Evolutionary conservation across 2,888 invertebrate genomes (phyloP).

Genomic region (Ormyrus nitidulus): DNA sequence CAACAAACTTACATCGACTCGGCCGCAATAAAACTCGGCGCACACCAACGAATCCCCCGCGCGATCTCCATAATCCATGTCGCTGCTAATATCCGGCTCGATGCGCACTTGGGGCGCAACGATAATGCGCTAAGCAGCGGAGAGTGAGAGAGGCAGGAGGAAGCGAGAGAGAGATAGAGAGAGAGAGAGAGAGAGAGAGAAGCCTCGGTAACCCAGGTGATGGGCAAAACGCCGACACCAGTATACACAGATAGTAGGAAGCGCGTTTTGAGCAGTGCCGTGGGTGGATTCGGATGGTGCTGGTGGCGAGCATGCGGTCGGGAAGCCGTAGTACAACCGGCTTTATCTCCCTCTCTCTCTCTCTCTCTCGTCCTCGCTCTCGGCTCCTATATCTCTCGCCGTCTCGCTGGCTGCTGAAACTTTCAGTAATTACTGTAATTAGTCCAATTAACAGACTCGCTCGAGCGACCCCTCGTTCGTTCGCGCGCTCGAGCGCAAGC

Average conservation of each 20-base stretch:
- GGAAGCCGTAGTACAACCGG: slow-evolving; percentile 64
- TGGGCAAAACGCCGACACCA: slow-evolving; percentile 40
- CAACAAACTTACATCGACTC: too few species aligned
- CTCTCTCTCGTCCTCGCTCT: slow-evolving; percentile 37
- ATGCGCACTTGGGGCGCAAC: slow-evolving; percentile 55
- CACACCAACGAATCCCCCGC: not conserved
- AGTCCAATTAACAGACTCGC: slow-evolving; percentile 76
- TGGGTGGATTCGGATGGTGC: not conserved
- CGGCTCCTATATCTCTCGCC: slow-evolving; percentile 10
- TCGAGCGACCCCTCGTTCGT: slow-evolving; percentile 68
- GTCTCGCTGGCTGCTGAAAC: slow-evolving; percentile 68
- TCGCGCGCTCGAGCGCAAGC: slow-evolving; percentile 17
- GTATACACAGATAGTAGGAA: not conserved
- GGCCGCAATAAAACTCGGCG: not conserved
- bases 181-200: not conserved
- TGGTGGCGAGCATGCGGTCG: slow-evolving; percentile 63
- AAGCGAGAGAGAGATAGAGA: slow-evolving; percentile 4
- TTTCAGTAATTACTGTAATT: slow-evolving; percentile 76
- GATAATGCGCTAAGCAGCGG: slow-evolving; percentile 54
- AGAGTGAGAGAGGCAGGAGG: slow-evolving; percentile 21
- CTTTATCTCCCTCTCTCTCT: slow-evolving; percentile 38
- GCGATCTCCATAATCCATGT: slow-evolving; percentile 45
- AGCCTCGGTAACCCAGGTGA: slow-evolving; percentile 26
- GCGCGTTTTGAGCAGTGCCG: not conserved
- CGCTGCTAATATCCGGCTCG: slow-evolving; percentile 67